Conservation (phyloP, 2,888 invertebrate species). For the Perdita meconis region DNA sequence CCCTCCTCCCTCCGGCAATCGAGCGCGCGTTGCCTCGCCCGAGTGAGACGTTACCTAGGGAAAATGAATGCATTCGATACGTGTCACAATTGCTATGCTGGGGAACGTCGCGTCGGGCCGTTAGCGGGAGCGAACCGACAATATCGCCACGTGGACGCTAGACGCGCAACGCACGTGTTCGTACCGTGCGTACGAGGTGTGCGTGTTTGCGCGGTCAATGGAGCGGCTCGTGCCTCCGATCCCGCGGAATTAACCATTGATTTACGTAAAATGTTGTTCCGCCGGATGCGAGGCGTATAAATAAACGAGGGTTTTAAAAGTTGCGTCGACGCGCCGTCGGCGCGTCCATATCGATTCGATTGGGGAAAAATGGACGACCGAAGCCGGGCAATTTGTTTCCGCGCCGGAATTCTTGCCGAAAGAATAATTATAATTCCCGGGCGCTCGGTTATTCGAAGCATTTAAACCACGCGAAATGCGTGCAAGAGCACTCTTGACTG, state of each 20-base stretch:
- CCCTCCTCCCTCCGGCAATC: constrained; percentile 25
- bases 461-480: background rate
- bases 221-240: constrained; percentile 21
- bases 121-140: constrained; percentile 4
- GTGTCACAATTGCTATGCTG: constrained; percentile 70
- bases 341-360: background rate
- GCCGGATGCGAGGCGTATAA: constrained; percentile 15
- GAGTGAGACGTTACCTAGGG: constrained; percentile 78
- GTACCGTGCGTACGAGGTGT: constrained; percentile 8
- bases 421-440: too few relatives aligned
- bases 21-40: constrained; percentile 43
- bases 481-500: background rate
- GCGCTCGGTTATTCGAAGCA: background rate
- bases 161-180: constrained; percentile 43
- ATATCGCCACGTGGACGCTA: constrained; percentile 54
- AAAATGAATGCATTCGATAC: constrained; percentile 80
- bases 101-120: constrained; percentile 22
- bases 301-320: constrained; percentile 24
- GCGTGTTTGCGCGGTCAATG: constrained; percentile 34
- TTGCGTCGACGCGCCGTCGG: background rate
- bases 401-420: background rate
- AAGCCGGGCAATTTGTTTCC: background rate
- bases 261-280: constrained; percentile 49
- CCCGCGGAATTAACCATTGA: constrained; percentile 49
- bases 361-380: background rate